These are phyloP conservation scores for Brachionus paranguensis DNA, from an alignment of 1,140 invertebrate genomes.

Conservation along the genomic window DNA sequence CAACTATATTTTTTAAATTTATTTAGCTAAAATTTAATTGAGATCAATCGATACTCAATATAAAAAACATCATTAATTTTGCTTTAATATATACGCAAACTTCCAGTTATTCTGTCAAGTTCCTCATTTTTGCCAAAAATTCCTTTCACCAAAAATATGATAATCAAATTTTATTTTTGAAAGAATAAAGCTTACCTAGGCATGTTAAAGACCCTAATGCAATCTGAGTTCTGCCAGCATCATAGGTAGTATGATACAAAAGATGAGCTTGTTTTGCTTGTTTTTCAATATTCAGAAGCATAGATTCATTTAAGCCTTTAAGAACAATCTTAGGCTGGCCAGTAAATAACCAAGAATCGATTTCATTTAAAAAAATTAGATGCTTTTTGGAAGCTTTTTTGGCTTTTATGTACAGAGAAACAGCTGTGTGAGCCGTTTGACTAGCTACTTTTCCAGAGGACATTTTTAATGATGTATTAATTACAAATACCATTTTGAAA, in stretches of 20 bases:
- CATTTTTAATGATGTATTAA: conserved; percentile 32
- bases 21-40: neutral
- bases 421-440: conserved; percentile 27
- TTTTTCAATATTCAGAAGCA: neutral
- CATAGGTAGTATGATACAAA: conserved; percentile 65
- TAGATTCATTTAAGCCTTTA: neutral
- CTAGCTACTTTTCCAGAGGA: conserved; percentile 2
- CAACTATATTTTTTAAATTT: too few relatives aligned
- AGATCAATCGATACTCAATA: neutral
- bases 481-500: conserved; percentile 37
- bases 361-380: conserved; percentile 14
- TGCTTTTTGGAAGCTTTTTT: neutral
- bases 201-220: conserved; percentile 77
- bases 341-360: neutral
- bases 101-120: conserved; percentile 75
- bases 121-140: conserved; percentile 64
- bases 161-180: neutral
- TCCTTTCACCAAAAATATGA: conserved; percentile 24
- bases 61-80: neutral
- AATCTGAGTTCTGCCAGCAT: conserved; percentile 85
- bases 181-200: conserved; percentile 58
- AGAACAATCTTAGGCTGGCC: conserved; percentile 35
- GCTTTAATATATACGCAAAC: conserved; percentile 69
- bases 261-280: neutral
- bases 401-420: conserved; percentile 23